A percentile compares a stretch with the other conserved stretches of the same genome.
Evolutionary conservation across 2,888 invertebrate genomes (phyloP).

Genomic region (Rhamnusium bicolor): DNA sequence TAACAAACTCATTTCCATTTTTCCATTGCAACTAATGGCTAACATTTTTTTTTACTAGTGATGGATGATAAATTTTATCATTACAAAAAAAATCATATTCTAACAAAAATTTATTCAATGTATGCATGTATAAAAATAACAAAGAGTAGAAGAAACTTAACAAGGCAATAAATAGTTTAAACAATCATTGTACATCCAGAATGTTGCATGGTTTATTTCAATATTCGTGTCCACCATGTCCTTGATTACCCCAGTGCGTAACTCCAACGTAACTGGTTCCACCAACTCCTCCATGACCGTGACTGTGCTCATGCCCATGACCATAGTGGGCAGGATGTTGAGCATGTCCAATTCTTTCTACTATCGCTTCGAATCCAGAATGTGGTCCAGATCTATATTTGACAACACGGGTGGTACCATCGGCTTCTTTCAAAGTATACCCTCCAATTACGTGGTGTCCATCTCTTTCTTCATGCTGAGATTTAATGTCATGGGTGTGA

Average conservation of each 20-base stretch:
- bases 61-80: too few relatives aligned
- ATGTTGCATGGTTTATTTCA: neutral
- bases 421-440: slow-evolving; percentile 67
- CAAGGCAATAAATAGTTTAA: neutral
- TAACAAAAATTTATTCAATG: neutral
- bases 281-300: slow-evolving; percentile 59
- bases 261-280: slow-evolving; percentile 61
- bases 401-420: slow-evolving; percentile 68
- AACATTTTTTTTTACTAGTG: too few relatives aligned
- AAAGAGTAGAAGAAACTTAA: neutral
- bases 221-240: slow-evolving; percentile 38
- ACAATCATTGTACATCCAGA: neutral
- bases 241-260: slow-evolving; percentile 53
- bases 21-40: too few relatives aligned
- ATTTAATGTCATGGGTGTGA: slow-evolving; percentile 67
- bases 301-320: neutral
- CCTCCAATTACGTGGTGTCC: slow-evolving; percentile 66
- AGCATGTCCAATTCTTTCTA: slow-evolving; percentile 3
- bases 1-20: too few relatives aligned
- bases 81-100: neutral
- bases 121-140: neutral
- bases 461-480: slow-evolving; percentile 66
- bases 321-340: neutral
- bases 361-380: slow-evolving; percentile 21
- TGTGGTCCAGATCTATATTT: slow-evolving; percentile 58